Percentiles rank a stretch among this genome's conserved stretches.
Evolutionary conservation across 2,888 invertebrate species (phyloP).

Genomic region (Glyphotaelius pellucidus): DNA sequence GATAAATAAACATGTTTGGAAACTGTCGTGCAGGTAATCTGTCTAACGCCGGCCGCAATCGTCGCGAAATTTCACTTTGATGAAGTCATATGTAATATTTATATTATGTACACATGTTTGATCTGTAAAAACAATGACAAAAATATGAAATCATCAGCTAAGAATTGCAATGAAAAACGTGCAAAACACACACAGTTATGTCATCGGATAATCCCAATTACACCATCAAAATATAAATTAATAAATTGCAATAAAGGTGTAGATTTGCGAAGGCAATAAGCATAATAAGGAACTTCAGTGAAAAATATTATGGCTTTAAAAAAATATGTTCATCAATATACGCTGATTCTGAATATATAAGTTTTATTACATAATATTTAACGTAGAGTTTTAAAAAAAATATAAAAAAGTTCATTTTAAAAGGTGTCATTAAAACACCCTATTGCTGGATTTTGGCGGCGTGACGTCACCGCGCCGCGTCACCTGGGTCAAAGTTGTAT

Average conservation of each 20-base stretch:
- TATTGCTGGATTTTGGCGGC: no score
- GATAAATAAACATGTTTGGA: background rate
- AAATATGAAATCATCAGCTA: background rate
- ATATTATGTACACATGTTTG: background rate
- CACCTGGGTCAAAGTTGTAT: no score
- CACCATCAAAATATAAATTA: background rate
- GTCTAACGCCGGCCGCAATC: background rate
- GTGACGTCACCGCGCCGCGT: no score
- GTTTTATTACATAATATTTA: no score
- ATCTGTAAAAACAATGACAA: background rate
- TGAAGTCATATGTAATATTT: background rate
- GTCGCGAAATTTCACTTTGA: background rate
- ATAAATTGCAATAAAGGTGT: background rate
- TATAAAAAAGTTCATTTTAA: no score
- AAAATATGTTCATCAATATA: no score
- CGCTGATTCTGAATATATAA: no score
- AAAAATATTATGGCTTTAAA: no score
- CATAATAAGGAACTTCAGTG: no score
- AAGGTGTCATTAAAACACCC: no score
- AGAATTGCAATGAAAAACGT: background rate
- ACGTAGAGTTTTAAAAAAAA: no score
- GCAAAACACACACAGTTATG: background rate
- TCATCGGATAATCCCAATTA: background rate
- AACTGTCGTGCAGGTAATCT: background rate
- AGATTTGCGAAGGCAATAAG: background rate